Conservation (phyloP, 2,797 vertebrate genomes). For the Micropoecilia bifurca region DNA sequence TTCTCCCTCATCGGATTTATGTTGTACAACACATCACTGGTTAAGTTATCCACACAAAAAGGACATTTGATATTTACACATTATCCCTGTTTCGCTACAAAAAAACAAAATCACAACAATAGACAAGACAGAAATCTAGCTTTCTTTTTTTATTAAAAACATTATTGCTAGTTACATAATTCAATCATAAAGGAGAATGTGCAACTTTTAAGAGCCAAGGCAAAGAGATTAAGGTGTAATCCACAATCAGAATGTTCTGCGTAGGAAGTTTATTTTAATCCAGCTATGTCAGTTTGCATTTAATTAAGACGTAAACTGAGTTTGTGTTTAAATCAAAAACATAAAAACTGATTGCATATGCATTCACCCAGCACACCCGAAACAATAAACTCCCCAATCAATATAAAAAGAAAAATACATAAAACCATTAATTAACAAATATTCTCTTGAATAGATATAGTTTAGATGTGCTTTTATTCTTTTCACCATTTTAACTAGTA, state of each 20-base stretch:
- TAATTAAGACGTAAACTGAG: conserved; percentile 79
- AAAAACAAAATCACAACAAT: neutral
- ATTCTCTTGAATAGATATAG: conserved; percentile 83
- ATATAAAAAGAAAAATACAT: conserved; percentile 74
- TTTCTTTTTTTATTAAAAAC: conserved; percentile 84
- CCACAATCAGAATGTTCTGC: conserved; percentile 60
- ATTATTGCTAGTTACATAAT: conserved; percentile 86
- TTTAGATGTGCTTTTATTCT: conserved; percentile 84
- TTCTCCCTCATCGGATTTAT: neutral
- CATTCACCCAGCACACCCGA: conserved; percentile 82
- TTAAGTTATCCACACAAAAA: neutral
- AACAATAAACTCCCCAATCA: conserved; percentile 79
- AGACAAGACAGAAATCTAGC: conserved; percentile 58
- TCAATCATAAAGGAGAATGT: conserved; percentile 84
- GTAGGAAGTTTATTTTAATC: conserved; percentile 44
- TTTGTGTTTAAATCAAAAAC: conserved; percentile 79
- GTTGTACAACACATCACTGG: neutral
- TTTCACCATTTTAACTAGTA: conserved; percentile 61
- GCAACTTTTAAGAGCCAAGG: conserved; percentile 84
- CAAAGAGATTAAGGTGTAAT: conserved; percentile 78
- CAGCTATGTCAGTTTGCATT: conserved; percentile 54
- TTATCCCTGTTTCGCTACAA: neutral
- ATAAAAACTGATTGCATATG: conserved; percentile 82
- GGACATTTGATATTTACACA: neutral
- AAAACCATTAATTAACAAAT: conserved; percentile 84